Evolutionary conservation across 1,140 invertebrate genomes (phyloP).

Genomic region (Oryzaephilus surinamensis): DNA sequence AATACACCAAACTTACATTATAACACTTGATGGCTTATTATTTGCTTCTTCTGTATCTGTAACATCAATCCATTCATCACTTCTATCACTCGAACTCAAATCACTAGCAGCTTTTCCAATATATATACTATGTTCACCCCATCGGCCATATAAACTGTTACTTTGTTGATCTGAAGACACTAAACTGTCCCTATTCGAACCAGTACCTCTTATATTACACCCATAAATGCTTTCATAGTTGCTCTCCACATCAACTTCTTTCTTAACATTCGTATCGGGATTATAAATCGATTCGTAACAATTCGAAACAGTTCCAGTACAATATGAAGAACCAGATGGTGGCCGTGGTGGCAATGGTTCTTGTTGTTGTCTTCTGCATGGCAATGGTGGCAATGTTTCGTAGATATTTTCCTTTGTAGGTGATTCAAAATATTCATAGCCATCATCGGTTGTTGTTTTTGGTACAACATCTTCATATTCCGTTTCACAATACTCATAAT

Average conservation of each 20-base stretch:
- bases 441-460: constrained; percentile 17
- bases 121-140: constrained; percentile 39
- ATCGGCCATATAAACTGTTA: constrained; percentile 51
- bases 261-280: constrained; percentile 8
- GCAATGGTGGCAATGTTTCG: constrained; percentile 22
- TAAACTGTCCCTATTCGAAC: constrained; percentile 41
- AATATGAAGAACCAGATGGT: constrained; percentile 17
- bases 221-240: constrained; percentile 30
- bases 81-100: constrained; percentile 44
- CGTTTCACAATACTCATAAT: constrained; percentile 14
- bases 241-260: constrained; percentile 13
- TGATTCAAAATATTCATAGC: constrained; percentile 11
- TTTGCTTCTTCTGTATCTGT: constrained; percentile 43
- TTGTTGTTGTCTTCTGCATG: constrained; percentile 13
- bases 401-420: constrained; percentile 26
- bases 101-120: constrained; percentile 37
- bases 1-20: constrained; percentile 35
- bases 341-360: constrained; percentile 25
- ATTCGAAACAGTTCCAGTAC: constrained; percentile 23
- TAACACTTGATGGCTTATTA: constrained; percentile 29
- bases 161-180: constrained; percentile 53
- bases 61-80: constrained; percentile 56
- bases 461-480: constrained; percentile 18
- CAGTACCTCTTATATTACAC: constrained; percentile 31
- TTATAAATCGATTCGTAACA: constrained; percentile 32